Evolutionary conservation across 1,140 invertebrate species (phyloP), one percentile per base, ranked within the genome.

Genomic region (Lepidurus apus): DNA sequence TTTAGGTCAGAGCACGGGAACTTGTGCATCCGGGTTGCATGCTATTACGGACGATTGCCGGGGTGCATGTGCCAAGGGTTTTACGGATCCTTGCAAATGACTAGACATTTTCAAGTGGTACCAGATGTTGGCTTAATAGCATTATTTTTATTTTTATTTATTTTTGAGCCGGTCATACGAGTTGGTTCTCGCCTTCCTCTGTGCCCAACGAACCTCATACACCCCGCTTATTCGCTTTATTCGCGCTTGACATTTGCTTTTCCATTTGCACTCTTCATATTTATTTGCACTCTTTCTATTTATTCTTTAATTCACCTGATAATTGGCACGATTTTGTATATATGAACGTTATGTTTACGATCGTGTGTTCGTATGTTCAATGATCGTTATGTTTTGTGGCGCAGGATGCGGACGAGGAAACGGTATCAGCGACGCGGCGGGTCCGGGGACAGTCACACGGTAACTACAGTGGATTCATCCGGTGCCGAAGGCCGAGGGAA

Each of bases 401-500:
- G 43, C 84, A 93, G 92, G 85, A 92, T 92, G 84, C 90, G 89
- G 85, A 91, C 89, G 85, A 89, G 91, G 83, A 94, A 94, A 87
- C 92, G 78, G 43, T 81, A 94, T 83, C 93, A 94, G 85, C 89
- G 92, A 74, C 93, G 94, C 85, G 91, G 93, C 82, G 91, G 92
- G 80, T 94, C 93, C 10, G 92, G 93, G 42, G 93, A 95, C 85
- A 94, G 93, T 86, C 93, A 94, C 84, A 95, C 93, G 11, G 93
- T 94, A 44, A 93, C 93, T 34, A 94, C 93, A 43, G 92, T 94
- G 82, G 93, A 94, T 82, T 93, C 93, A 77, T 94, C 93, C 0
- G 82, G 82, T 73, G 76, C 82, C 74, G 93, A 94, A 81, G 93
- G 93, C 17, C 88, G 93, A 73, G 91, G 88, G 45, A 89, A 93